Base-by-base conservation (phyloP, 1,140 invertebrate genomes). In the silkworm (Bombyx mori) region DNA sequence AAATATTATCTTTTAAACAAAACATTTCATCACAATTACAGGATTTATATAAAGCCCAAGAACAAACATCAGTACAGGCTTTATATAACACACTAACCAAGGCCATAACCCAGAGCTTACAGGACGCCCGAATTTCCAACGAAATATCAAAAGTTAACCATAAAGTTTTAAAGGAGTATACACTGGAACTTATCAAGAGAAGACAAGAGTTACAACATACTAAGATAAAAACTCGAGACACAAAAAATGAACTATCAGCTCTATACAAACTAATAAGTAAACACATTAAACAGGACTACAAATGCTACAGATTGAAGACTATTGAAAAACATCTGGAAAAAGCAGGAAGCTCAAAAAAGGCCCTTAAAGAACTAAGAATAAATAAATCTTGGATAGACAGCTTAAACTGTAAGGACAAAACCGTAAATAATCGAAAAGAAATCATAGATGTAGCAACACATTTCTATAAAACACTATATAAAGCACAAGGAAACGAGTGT, bases 361-460 rank as follows among this genome's bases (percentile, higher is more conserved):
- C 47, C 22, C 22, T 49, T 49, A 49, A 49, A 49, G 47, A 49
- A 49, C 22, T 49, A 49, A n/a, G 22, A 49, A 49, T 22, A 22
- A 18, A 22, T 22, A 49, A 49, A 49, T 18, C 47, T 18, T 49
- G 47, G 47, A 49, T 49, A 18, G 4, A 49, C 7, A 42, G 42
- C 42, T 8, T 54, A 12, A 54, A 8, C 22, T n/a, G 22, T 10
- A 43, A 8, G 12, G 44, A 42, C 7, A 54, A 54, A 12, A 54
- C 6, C 42, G 6, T 54, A 44, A 54, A 54, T 42, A 54, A 3
- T 42, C 26, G 42, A 10, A 54, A 54, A 18, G 52, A n/a, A 18
- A 50, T 50, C 26, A 50, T 50, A 50, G 26, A 50, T 50, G 12
- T 50, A 50, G 48, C n/a, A 50, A 50, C 48, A 50, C 7, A 12